Conservation (phyloP, 1,140 invertebrate genomes). For the Diachasmimorpha longicaudata region DNA sequence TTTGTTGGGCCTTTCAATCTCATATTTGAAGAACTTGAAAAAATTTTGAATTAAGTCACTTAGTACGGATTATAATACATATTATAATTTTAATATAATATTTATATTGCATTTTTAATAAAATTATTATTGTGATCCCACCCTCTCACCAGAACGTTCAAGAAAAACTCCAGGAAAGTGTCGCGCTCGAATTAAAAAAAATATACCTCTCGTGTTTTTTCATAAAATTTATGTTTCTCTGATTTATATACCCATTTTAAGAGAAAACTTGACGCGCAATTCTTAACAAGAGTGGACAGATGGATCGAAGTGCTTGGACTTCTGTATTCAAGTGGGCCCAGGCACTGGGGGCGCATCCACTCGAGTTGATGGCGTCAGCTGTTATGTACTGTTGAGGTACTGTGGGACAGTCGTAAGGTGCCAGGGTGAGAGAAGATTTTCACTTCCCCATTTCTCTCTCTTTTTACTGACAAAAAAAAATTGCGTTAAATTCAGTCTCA, state of each 20-base stretch:
- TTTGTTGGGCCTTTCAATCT: too few species aligned
- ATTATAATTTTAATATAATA: too few species aligned
- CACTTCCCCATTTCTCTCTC: background rate
- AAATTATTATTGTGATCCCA: too few species aligned
- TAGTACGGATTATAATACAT: too few species aligned
- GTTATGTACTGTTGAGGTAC: slow-evolving; percentile 31
- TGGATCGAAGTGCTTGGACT: slow-evolving; percentile 36
- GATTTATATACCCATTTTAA: background rate
- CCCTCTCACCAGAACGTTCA: too few species aligned
- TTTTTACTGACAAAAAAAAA: background rate
- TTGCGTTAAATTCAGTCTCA: background rate
- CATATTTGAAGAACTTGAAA: too few species aligned
- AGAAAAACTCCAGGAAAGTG: too few species aligned
- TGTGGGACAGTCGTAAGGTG: slow-evolving; percentile 18
- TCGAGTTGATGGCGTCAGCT: slow-evolving; percentile 40
- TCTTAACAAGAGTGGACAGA: slow-evolving; percentile 38
- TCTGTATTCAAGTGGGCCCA: slow-evolving; percentile 36
- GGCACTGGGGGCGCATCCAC: slow-evolving; percentile 13
- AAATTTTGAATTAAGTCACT: too few species aligned
- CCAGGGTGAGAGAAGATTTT: slow-evolving; percentile 1
- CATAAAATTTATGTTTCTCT: background rate
- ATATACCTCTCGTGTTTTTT: background rate
- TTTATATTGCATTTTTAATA: too few species aligned
- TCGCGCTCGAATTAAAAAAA: too few species aligned
- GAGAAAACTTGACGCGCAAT: slow-evolving; percentile 19